Percentiles rank a stretch among this genome's conserved stretches.
Conservation (phyloP, 2,797 vertebrate genomes). For the Cossypha niveicapilla region DNA sequence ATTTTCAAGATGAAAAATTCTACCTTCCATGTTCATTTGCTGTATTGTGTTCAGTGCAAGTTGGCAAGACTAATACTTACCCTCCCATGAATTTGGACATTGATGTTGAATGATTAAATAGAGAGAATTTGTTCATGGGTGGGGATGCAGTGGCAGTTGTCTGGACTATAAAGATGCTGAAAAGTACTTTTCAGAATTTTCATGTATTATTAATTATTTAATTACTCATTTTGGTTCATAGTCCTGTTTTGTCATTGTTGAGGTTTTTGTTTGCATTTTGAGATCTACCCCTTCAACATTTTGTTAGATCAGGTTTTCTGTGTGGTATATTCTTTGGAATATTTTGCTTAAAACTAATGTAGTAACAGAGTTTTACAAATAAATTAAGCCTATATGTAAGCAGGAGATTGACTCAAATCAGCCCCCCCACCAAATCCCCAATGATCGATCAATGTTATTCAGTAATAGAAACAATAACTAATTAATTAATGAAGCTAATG, state of each 20-base stretch:
- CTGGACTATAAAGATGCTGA: neutral
- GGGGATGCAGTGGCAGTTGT: neutral
- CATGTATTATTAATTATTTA: neutral
- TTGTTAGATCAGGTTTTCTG: neutral
- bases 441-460: neutral
- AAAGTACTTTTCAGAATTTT: neutral
- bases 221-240: neutral
- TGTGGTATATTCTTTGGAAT: neutral
- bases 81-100: neutral
- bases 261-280: neutral
- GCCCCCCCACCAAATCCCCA: neutral
- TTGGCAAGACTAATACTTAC: neutral
- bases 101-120: neutral
- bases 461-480: conserved; percentile 6
- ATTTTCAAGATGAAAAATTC: neutral
- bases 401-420: neutral
- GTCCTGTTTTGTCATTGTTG: neutral
- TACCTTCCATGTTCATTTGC: neutral
- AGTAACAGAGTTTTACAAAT: neutral
- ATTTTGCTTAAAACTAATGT: neutral
- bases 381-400: neutral
- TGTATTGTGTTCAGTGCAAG: neutral
- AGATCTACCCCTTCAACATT: neutral
- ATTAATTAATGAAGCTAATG: neutral
- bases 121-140: neutral